Evolutionary conservation across 2,888 invertebrate species (phyloP), one percentile per base, ranked within the genome.

Genomic region (Chironomus tentans): DNA sequence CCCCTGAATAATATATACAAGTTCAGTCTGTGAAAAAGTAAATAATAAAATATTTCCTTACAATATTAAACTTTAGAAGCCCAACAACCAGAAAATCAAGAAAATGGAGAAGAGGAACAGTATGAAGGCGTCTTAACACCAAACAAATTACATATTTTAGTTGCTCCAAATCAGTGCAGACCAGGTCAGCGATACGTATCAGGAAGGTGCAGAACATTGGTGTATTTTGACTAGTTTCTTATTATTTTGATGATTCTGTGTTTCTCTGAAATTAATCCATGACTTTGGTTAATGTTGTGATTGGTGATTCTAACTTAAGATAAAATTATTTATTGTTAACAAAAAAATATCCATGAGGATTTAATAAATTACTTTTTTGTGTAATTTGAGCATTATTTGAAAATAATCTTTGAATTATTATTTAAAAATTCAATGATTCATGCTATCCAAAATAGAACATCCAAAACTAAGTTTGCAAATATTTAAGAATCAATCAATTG

Each of bases 81-180:
- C 0, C 46, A 46, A 21, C 47, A 15, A 56, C 56, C 38, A 56
- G 6, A 15, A n/a, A 50, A 50, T 5, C 15, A 56, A 56, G 56
- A 56, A 56, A 56, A 18, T 15, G 7, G 1, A 15, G 47, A 48
- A 18, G 70, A 70, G 3, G 24, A 70, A 70, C 70, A 22, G 56
- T 50, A 22, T 2, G 12, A 50, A 21, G 70, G 70, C 0, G 15
- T 56, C 38, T 38, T 38, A 15, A 56, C 18, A 6, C 56, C 56
- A 56, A 38, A 38, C 7, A 7, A 1, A 3, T 18, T 13, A 4
- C 2, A 21, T 3, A 28, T 24, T 7, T 24, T 22, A 22, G 18
- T 56, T 21, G 70, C 70, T 50, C 70, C 70, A 47, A 22, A 13
- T 24, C 50, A 56, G 28, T 70, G 70, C 48, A 47, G 70, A 21